A percentile compares a stretch with the other conserved stretches of the same genome.
phyloP scores from a whole-genome alignment of 2,888 invertebrate genomes.

The Gryllus longicercus region DNA sequence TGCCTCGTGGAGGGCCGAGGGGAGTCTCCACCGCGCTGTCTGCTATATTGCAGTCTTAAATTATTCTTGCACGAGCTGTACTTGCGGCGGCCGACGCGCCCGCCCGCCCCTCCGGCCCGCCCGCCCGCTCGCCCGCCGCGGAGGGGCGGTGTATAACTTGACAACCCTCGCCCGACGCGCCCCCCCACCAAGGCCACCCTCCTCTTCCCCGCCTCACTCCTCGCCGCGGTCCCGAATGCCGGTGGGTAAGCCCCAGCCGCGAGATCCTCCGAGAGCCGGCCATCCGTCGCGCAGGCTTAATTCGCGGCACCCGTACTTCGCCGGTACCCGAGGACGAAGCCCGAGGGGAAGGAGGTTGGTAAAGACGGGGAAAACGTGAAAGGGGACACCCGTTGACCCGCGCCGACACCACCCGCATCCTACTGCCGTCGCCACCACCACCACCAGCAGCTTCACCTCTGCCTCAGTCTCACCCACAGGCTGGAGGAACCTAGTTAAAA shows the following conservation, averaged over 20 bases:
- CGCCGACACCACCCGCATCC: too few relatives aligned
- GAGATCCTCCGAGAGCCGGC: not conserved
- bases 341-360: not conserved
- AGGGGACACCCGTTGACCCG: not conserved
- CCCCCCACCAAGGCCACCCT: not conserved
- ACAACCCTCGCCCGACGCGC: not conserved
- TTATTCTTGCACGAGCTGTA: slow-evolving; percentile 5
- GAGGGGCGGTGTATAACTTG: too few relatives aligned
- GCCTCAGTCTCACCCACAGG: not conserved
- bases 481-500: not conserved
- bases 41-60: slow-evolving; percentile 1
- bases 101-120: not conserved
- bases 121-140: not conserved
- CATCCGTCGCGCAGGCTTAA: not conserved
- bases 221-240: not conserved
- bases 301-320: slow-evolving; percentile 11
- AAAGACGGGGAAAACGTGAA: not conserved
- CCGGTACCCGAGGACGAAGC: not conserved
- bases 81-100: not conserved
- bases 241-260: not conserved
- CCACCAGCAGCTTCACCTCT: not conserved
- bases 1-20: not conserved
- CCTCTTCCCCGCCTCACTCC: not conserved
- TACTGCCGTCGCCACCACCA: too few relatives aligned
- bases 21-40: not conserved